Evolutionary conservation across 2,888 invertebrate species (phyloP).

Genomic region (Cheilosia vernalis): DNA sequence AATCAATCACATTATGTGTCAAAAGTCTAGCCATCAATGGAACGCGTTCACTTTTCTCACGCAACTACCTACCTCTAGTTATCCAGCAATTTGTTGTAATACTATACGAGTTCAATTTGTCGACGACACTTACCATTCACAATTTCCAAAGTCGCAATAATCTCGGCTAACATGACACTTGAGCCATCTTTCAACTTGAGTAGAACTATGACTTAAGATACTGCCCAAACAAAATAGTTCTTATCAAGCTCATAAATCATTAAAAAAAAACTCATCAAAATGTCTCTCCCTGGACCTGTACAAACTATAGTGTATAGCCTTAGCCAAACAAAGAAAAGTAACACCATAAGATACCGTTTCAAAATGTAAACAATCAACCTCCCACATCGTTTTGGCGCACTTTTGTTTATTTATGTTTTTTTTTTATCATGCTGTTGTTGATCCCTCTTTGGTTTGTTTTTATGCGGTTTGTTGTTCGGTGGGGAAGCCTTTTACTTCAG

Average conservation of each 20-base stretch:
- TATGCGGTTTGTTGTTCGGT: constrained; percentile 44
- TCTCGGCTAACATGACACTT: too few species aligned
- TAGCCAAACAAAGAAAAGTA: constrained; percentile 12
- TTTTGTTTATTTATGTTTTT: constrained; percentile 61
- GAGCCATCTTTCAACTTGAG: too few species aligned
- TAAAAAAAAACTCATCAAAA: not conserved
- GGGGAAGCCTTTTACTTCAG: constrained; percentile 65
- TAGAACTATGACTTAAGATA: too few species aligned
- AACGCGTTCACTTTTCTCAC: too few species aligned
- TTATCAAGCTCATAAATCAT: not conserved
- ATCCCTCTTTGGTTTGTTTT: constrained; percentile 31
- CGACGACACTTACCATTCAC: too few species aligned
- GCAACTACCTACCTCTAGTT: too few species aligned
- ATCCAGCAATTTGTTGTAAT: too few species aligned
- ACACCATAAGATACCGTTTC: constrained; percentile 10
- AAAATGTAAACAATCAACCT: constrained; percentile 60
- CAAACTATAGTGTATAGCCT: not conserved
- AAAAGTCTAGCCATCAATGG: too few species aligned
- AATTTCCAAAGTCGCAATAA: too few species aligned
- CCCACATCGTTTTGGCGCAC: constrained; percentile 72
- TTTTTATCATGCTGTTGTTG: constrained; percentile 1
- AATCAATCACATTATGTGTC: too few species aligned
- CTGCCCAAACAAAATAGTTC: not conserved
- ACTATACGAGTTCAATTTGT: too few species aligned
- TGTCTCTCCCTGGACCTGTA: not conserved